Conservation (phyloP, 1,140 invertebrate species). For the Neomicropteryx cornuta region DNA sequence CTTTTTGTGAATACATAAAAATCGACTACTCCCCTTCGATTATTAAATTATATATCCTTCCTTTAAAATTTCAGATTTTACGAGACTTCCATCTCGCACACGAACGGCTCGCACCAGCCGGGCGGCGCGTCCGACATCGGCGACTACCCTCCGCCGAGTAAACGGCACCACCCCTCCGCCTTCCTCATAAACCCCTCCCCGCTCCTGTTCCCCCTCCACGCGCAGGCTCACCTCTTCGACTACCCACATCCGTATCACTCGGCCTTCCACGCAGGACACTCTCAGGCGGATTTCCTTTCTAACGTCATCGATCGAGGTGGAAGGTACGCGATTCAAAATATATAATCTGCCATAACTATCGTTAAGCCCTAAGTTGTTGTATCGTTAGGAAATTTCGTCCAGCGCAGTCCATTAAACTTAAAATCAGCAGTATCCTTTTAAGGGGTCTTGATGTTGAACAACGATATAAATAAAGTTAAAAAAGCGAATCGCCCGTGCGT, state of each 20-base stretch:
- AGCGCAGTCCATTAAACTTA: no score
- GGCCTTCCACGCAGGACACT: slow-evolving; percentile 20
- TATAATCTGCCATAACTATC: no score
- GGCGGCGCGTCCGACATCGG: slow-evolving; percentile 17
- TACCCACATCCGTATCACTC: slow-evolving; percentile 32
- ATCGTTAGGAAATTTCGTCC: no score
- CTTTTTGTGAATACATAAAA: no score
- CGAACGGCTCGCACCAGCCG: slow-evolving; percentile 25
- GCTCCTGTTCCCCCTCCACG: slow-evolving; percentile 36
- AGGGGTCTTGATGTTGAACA: no score
- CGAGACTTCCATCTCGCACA: slow-evolving; percentile 22
- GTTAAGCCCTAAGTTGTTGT: no score
- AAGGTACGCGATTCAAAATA: no score
- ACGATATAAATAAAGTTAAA: no score
- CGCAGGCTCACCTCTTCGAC: slow-evolving; percentile 41
- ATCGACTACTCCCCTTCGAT: no score
- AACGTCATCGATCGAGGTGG: slow-evolving; percentile 17
- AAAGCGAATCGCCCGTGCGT: no score
- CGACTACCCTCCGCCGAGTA: slow-evolving; percentile 33
- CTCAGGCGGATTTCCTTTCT: slow-evolving; percentile 7
- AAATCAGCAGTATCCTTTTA: no score
- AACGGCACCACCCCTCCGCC: slow-evolving; percentile 29
- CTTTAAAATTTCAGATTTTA: slow-evolving; percentile 30
- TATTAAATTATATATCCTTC: no score
- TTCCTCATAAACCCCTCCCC: slow-evolving; percentile 32